These are phyloP conservation scores for Lanius ludovicianus DNA, from an alignment of 2,113 vertebrate genomes.

Conservation along the genomic window DNA sequence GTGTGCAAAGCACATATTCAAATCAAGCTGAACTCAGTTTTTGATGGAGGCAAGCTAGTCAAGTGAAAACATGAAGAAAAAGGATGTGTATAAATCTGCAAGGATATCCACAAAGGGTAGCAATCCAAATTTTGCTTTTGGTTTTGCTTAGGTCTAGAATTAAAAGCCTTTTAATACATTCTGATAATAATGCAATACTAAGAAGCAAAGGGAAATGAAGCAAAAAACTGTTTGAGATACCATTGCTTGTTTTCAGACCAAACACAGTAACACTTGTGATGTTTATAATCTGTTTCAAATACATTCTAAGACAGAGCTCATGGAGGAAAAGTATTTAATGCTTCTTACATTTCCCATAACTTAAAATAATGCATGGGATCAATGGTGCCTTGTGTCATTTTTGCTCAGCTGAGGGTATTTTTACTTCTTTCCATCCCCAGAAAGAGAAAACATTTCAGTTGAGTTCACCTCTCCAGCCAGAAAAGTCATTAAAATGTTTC, in stretches of 20 bases:
- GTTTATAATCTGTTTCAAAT: not conserved
- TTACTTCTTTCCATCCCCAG: not conserved
- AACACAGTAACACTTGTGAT: not conserved
- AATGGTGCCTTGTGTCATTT: not conserved
- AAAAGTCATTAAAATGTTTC: slow-evolving; percentile 55
- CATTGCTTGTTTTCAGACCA: not conserved
- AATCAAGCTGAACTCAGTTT: not conserved
- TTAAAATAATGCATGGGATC: not conserved
- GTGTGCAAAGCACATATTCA: not conserved
- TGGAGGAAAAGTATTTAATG: not conserved
- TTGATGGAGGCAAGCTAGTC: not conserved
- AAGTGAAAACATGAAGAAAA: not conserved
- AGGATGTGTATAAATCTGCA: not conserved
- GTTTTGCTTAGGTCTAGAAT: not conserved
- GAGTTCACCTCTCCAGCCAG: slow-evolving; percentile 11
- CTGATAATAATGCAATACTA: not conserved
- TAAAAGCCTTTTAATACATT: not conserved
- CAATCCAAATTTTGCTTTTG: not conserved
- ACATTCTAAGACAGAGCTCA: not conserved
- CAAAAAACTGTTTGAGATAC: not conserved
- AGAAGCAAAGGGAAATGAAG: not conserved
- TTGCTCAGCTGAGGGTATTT: not conserved
- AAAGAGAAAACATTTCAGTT: not conserved
- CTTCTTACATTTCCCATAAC: not conserved
- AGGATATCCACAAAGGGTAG: not conserved